These are phyloP conservation scores for Sphinx pinastri DNA, from an alignment of 2,888 invertebrate species.

Conservation along the genomic window DNA sequence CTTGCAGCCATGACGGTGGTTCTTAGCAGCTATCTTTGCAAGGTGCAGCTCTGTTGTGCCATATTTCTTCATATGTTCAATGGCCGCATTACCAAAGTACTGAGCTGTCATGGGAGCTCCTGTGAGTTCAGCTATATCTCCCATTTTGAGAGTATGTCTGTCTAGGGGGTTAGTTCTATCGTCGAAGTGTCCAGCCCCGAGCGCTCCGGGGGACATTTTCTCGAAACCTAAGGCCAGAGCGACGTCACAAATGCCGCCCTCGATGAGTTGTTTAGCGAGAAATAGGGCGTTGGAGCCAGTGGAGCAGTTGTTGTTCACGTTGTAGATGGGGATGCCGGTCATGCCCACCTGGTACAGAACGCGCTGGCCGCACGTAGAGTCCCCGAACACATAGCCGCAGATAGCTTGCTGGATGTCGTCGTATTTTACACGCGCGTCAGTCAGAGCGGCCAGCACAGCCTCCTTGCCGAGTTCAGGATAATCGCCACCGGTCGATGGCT, in stretches of 20 bases:
- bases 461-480: conserved; percentile 98
- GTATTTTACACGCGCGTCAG: conserved; percentile 91
- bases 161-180: conserved; percentile 96
- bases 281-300: conserved; percentile 97
- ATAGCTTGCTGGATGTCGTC: conserved; percentile 93
- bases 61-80: conserved; percentile 98
- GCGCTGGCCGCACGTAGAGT: conserved; percentile 97
- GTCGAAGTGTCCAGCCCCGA: conserved; percentile 87
- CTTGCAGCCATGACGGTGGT: conserved; percentile 97
- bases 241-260: conserved; percentile 93
- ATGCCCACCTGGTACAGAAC: conserved; percentile 97
- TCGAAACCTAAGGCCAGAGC: conserved; percentile 98
- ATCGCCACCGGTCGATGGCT: conserved; percentile 95
- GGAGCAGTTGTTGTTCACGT: conserved; percentile 99
- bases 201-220: conserved; percentile 97
- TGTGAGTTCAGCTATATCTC: conserved; percentile 91
- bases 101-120: conserved; percentile 96
- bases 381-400: conserved; percentile 97
- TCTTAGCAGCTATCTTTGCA: conserved; percentile 98
- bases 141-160: conserved; percentile 93
- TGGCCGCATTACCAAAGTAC: conserved; percentile 97
- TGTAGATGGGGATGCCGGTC: conserved; percentile 98
- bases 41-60: conserved; percentile 96
- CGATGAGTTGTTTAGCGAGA: conserved; percentile 96
- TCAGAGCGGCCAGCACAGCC: conserved; percentile 93